A percentile compares a stretch with the other conserved stretches of the same genome.
Conservation (phyloP, 2,113 vertebrate species). For the Orcinus orca region DNA sequence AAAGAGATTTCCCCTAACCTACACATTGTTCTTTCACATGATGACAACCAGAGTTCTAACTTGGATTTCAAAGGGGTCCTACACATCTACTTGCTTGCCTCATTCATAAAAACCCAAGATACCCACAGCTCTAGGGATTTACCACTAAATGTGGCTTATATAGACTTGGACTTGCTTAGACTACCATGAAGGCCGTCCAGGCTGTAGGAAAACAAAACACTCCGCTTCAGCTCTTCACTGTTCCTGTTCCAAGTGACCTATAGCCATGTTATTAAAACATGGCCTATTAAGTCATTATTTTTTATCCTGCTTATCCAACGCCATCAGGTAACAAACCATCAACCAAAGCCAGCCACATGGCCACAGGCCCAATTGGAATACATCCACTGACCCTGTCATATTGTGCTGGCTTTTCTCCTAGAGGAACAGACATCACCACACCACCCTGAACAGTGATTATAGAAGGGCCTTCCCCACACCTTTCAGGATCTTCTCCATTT, state of each 20-base stretch:
- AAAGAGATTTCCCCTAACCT: neutral
- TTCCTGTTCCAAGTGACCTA: constrained; percentile 59
- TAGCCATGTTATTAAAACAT: constrained; percentile 60
- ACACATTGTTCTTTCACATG: constrained; percentile 4
- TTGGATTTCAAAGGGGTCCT: neutral
- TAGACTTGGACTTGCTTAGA: constrained; percentile 46
- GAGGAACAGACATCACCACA: constrained; percentile 47
- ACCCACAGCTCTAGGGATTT: neutral
- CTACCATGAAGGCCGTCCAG: neutral
- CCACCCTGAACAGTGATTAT: constrained; percentile 53
- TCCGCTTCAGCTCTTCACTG: neutral
- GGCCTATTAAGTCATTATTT: constrained; percentile 75
- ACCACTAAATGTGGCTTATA: neutral
- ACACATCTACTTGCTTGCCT: neutral
- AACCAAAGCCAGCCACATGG: constrained; percentile 74
- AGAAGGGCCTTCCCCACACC: neutral
- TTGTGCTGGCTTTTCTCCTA: constrained; percentile 69
- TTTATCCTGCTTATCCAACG: constrained; percentile 72
- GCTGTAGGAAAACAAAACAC: constrained; percentile 22
- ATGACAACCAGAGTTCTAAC: neutral
- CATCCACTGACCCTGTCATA: constrained; percentile 68
- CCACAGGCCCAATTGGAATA: constrained; percentile 72
- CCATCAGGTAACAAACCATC: constrained; percentile 72
- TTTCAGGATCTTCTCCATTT: constrained; percentile 53
- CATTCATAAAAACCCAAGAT: constrained; percentile 40